Evolutionary conservation across 2,888 invertebrate species (phyloP), one percentile per base, ranked within the genome.

Genomic region (Andrena haemorrhoa): DNA sequence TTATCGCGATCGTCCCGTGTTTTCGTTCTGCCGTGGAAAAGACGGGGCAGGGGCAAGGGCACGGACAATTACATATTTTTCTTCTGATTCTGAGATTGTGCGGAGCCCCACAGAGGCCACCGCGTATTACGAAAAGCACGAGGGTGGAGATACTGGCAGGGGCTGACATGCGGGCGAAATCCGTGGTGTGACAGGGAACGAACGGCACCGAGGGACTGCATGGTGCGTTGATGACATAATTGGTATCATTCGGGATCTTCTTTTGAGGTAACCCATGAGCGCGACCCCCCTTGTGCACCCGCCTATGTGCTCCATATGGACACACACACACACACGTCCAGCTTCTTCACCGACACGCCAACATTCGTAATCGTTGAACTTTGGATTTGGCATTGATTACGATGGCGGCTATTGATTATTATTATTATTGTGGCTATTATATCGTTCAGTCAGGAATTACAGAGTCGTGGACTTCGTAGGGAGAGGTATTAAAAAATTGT

Each of bases 181-280:
- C 86, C 85, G 80, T 87, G 83, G 77, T 85, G 86, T 69, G 88
- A 86, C 85, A 88, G 83, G 73, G 86, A 86, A 77, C 80, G 81
- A 83, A 87, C 73, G 82, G 66, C 79, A 82, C 74, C 64, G 70
- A 78, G 80, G 82, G 82, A 69, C 74, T 80, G 85, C 82, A 72
- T 78, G 84, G 79, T 75, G 70, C 85, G 86, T 88, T 92, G 92
- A 92, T 92, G 92, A 91, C 92, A 92, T 92, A 92, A 92, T 92
- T 92, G 92, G 90, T 92, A 92, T 92, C 92, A 92, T 91, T 91
- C 90, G 89, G 83, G 85, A 88, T 90, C 91, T 91, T 91, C 91
- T 90, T 92, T 92, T 89, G 89, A 91, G 90, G 88, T 91, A 87
- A 89, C 90, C 90, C 92, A 89, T 88, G 56, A 86, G 66, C 61